phyloP scores from a whole-genome alignment of 2,797 vertebrate species.

The Novumbra hubbsi region DNA sequence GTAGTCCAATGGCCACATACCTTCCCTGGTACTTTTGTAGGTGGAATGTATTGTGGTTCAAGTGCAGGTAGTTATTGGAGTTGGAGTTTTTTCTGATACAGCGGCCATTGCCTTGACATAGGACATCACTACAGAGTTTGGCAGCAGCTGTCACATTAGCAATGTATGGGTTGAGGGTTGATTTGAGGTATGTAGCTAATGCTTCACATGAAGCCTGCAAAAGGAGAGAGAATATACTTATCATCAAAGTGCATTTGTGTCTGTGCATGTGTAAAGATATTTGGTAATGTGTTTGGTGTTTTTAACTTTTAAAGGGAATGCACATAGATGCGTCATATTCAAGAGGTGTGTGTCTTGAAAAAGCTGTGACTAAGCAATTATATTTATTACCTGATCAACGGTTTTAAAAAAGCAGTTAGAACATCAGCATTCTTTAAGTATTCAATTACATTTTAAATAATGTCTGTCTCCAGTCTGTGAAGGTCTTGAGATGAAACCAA shows the following conservation, averaged over 20 bases:
- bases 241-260: not conserved
- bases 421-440: too few relatives aligned
- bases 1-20: conserved; percentile 67
- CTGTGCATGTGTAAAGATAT: too few relatives aligned
- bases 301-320: too few relatives aligned
- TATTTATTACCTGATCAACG: too few relatives aligned
- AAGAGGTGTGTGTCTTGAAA: too few relatives aligned
- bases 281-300: too few relatives aligned
- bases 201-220: conserved; percentile 73
- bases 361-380: too few relatives aligned
- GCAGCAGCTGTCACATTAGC: conserved; percentile 85
- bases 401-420: too few relatives aligned
- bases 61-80: conserved; percentile 78
- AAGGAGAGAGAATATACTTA: not conserved
- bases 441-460: too few relatives aligned
- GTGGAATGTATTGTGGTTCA: conserved; percentile 71
- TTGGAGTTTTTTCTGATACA: conserved; percentile 76
- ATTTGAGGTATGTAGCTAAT: conserved; percentile 73
- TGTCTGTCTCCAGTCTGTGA: too few relatives aligned
- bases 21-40: conserved; percentile 61
- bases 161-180: conserved; percentile 78
- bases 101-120: conserved; percentile 78
- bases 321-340: too few relatives aligned
- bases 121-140: conserved; percentile 77
- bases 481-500: too few relatives aligned